Percentiles rank a stretch among this genome's conserved stretches.
Evolutionary conservation across 2,888 invertebrate species (phyloP).

Genomic region (Phania funesta): DNA sequence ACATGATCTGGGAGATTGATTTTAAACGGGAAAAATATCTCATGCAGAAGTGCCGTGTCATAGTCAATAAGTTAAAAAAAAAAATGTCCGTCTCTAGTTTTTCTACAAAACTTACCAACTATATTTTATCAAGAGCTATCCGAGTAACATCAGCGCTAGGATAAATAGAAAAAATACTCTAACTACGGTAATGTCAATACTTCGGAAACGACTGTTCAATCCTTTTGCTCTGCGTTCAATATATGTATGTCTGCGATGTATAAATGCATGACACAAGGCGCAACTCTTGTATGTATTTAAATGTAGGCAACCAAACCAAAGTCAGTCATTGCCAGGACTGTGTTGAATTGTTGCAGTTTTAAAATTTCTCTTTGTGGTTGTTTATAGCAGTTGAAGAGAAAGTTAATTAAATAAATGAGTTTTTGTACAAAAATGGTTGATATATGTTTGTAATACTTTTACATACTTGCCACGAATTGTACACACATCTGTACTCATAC

Average conservation of each 20-base stretch:
- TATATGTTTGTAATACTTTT: slow-evolving; percentile 50
- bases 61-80: no score
- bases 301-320: slow-evolving; percentile 3
- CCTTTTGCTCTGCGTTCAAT: not conserved
- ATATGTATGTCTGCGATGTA: not conserved
- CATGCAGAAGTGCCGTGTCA: no score
- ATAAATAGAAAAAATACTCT: no score
- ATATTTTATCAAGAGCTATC: no score
- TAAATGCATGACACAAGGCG: not conserved
- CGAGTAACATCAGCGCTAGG: no score
- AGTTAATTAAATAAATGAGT: slow-evolving; percentile 79
- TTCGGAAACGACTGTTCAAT: not conserved
- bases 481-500: not conserved
- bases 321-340: not conserved
- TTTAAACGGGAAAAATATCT: no score
- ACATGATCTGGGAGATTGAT: no score
- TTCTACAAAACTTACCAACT: no score
- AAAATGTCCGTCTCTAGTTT: no score
- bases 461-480: not conserved
- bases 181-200: no score
- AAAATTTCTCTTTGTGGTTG: slow-evolving; percentile 34
- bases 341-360: slow-evolving; percentile 35
- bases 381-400: slow-evolving; percentile 74
- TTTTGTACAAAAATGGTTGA: slow-evolving; percentile 69
- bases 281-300: not conserved